Percentiles rank a stretch among this genome's conserved stretches.
Evolutionary conservation across 2,888 invertebrate species (phyloP).

Genomic region (Folsomia manolachei): DNA sequence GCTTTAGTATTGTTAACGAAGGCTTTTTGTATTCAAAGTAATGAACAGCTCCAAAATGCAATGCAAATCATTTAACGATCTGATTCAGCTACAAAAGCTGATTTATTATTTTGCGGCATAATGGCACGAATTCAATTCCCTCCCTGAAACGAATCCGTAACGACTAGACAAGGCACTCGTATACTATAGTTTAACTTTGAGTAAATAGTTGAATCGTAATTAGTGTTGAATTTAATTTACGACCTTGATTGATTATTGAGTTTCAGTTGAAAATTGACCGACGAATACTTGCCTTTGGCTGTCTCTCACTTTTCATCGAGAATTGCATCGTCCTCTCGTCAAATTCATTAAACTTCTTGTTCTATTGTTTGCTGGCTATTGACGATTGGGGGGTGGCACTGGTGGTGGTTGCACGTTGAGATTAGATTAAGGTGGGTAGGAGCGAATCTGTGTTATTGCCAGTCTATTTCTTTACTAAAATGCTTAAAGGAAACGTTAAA

Average conservation of each 20-base stretch:
- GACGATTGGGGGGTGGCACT: background rate
- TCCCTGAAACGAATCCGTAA: no score
- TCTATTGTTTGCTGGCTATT: background rate
- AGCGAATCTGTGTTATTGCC: background rate
- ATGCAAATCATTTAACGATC: background rate
- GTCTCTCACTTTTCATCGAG: background rate
- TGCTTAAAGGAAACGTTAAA: background rate
- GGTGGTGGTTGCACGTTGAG: no score
- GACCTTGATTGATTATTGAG: background rate
- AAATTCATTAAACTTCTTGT: background rate
- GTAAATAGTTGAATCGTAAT: background rate
- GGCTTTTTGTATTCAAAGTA: no score
- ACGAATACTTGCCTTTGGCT: background rate
- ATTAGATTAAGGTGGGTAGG: no score
- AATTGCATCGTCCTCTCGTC: background rate
- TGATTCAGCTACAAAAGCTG: background rate
- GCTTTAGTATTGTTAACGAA: no score
- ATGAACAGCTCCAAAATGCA: background rate
- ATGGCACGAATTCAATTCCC: background rate
- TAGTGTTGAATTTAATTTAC: background rate
- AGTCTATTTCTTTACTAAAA: background rate
- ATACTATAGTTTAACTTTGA: background rate
- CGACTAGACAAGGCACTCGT: background rate
- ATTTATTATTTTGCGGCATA: background rate
- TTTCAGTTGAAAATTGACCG: background rate